phyloP scores from a whole-genome alignment of 2,113 vertebrate genomes.

The Atractosteus spatula region DNA sequence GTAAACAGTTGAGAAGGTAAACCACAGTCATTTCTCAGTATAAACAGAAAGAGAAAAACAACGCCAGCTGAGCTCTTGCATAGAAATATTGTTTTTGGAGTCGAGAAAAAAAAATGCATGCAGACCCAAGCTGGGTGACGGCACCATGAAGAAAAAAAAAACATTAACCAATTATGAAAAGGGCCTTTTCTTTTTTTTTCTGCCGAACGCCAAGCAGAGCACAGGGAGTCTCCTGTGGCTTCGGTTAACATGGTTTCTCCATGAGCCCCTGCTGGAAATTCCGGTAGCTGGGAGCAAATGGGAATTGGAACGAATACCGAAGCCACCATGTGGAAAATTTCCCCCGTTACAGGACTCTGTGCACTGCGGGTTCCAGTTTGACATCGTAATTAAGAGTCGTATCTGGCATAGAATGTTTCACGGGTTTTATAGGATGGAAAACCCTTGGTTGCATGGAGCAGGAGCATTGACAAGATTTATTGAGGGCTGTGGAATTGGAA shows the following conservation, averaged over 20 bases:
- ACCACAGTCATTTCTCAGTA: background rate
- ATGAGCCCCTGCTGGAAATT: slow-evolving; percentile 30
- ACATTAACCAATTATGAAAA: background rate
- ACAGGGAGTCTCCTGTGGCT: slow-evolving; percentile 23
- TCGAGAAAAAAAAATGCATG: no score
- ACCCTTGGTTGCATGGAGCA: slow-evolving; percentile 9
- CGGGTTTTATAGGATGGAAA: slow-evolving; percentile 35
- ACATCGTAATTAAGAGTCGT: slow-evolving; percentile 43
- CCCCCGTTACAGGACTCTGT: slow-evolving; percentile 31
- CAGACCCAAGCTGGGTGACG: background rate
- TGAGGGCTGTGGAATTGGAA: slow-evolving; percentile 44
- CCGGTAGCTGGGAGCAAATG: slow-evolving; percentile 21
- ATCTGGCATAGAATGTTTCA: slow-evolving; percentile 66
- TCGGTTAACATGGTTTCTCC: slow-evolving; percentile 47
- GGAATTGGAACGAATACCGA: slow-evolving; percentile 42
- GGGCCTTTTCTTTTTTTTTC: slow-evolving; percentile 22
- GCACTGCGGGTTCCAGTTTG: slow-evolving; percentile 37
- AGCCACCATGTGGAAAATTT: slow-evolving; percentile 43
- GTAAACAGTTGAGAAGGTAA: slow-evolving; percentile 41
- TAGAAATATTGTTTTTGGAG: no score
- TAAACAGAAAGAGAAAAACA: background rate
- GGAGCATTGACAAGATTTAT: slow-evolving; percentile 28
- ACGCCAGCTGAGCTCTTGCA: no score
- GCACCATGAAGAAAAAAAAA: background rate
- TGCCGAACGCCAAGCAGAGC: background rate